Evolutionary conservation across 2,888 invertebrate genomes (phyloP).

Genomic region (Emesis furor): DNA sequence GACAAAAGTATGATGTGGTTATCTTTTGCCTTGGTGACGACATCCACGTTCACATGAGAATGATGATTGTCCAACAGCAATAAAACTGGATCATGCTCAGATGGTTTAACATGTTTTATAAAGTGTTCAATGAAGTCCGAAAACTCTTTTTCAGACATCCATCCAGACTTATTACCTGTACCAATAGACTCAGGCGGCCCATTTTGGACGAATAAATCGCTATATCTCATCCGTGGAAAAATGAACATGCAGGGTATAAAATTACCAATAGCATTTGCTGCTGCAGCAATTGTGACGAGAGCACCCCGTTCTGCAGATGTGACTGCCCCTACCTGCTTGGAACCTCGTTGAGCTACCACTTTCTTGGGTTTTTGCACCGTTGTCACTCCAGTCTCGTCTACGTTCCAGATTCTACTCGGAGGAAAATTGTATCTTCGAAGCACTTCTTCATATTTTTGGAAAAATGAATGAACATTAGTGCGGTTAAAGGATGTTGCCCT

Average conservation of each 20-base stretch:
- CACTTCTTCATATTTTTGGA: neutral
- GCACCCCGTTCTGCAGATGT: neutral
- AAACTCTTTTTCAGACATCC: constrained; percentile 77
- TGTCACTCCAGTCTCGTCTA: neutral
- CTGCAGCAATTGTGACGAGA: neutral
- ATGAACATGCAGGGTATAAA: constrained; percentile 75
- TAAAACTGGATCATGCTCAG: constrained; percentile 72
- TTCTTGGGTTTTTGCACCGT: neutral
- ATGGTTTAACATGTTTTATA: constrained; percentile 67
- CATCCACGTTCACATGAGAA: constrained; percentile 75
- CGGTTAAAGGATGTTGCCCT: neutral
- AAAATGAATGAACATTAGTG: neutral
- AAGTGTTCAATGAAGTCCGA: constrained; percentile 78
- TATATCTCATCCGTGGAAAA: constrained; percentile 75
- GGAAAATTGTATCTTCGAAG: too few relatives aligned
- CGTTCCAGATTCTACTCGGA: neutral
- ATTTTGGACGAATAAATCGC: constrained; percentile 68
- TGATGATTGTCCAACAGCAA: constrained; percentile 78
- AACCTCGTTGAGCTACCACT: neutral
- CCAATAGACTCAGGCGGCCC: constrained; percentile 78
- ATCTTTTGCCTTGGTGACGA: constrained; percentile 66
- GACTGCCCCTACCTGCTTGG: neutral
- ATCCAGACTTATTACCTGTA: constrained; percentile 77
- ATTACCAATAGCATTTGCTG: constrained; percentile 40
- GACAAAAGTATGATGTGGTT: neutral